Base-by-base conservation (phyloP, 92 coral and sea anemone species). In the Epizoanthus rinbou region DNA sequence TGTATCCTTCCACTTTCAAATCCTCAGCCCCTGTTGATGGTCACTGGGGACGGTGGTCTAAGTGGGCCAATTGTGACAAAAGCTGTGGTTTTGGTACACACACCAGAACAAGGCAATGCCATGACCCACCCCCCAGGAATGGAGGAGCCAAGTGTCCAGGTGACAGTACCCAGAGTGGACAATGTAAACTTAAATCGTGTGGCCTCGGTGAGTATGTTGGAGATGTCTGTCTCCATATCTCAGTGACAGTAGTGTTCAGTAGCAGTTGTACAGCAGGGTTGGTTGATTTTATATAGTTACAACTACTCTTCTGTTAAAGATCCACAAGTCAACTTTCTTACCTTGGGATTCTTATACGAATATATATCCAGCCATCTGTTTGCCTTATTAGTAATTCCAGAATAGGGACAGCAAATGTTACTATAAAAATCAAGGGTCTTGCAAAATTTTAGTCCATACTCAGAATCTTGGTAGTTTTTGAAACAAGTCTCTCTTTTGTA, bases 41-140 rank as follows among this genome's bases (percentile, higher is more conserved):
- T 39, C 97, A 95, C 88, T 95, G 98, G 98, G 98, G 98, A n/a
- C 92, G 95, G 21, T 95, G 98, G 98, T 89, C 95, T 28, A 53
- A 88, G 59, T 95, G 98, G 98, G 91, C 90, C 14, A 60, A n/a
- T 4, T 95, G 98, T 69, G 86, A 79, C 65, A 79, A 89, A 21
- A 10, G 84, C 8, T 95, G 98, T 79, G 95, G 90, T 22, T 66
- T 70, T 8, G 98, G 97, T 57, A 79, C 85, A 0, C 89, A 89
- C 21, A 66, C 92, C 23, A 86, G 98, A 73, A 85, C 85, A 17
- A 91, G 98, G 78, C 79, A 80, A 73, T 95, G 98, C 74, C 79
- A 86, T 76, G 98, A 95, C 65, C 98, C 98, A 31, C 80, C 92
- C 15, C 94, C 97, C 0, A 87, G 58, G 68, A 79, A 93, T 87